Base-by-base conservation (phyloP, 2,888 invertebrate genomes). In the Oxystoma pomonae region DNA sequence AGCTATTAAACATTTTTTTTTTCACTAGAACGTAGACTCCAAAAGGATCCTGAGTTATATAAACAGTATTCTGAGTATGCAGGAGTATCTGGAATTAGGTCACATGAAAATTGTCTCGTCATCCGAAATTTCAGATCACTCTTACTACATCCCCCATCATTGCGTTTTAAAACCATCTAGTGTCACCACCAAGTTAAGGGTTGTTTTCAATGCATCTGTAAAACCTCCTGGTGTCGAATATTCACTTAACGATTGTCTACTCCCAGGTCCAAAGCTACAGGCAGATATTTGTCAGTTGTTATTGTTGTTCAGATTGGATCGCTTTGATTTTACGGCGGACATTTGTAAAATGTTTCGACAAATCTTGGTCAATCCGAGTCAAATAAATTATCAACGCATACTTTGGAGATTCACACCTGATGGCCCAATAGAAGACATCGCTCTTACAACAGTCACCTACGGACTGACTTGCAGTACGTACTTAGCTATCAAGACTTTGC, bases 1-100 rank as follows among this genome's bases (percentile, higher is more conserved):
- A 52, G 64, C 64, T 1, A 12, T 59, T 16, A 49, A 20, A 16
- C 53, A 61, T 20, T 66, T 66, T 59, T n/a, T n/a, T 51, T 56
- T 9, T 20, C 56, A 20, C 57, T 66, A 7, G 66, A 66, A 61
- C 35, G 58, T 18, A 20, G 59, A 57, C 50, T 64, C 18, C 18
- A 56, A 51, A 19, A 20, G n/a, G 51, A 66, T 20, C 62, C 57
- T 19, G 7, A 16, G 16, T 9, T 65, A 12, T 21, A 58, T 55
- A 16, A 19, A 20, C 59, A 58, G 20, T 65, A 65, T 55, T 57
- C 52, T 20, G 16, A 51, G 0, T 51, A 58, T 64, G 52, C 17
- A 56, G 17, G 58, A 64, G 21, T 64, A 62, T 61, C 17, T 60
- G 2, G 21, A 20, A 57, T 18, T 57, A 12, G 57, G 61, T 20